Evolutionary conservation across 2,113 vertebrate genomes (phyloP).

Genomic region (Origma solitaria): DNA sequence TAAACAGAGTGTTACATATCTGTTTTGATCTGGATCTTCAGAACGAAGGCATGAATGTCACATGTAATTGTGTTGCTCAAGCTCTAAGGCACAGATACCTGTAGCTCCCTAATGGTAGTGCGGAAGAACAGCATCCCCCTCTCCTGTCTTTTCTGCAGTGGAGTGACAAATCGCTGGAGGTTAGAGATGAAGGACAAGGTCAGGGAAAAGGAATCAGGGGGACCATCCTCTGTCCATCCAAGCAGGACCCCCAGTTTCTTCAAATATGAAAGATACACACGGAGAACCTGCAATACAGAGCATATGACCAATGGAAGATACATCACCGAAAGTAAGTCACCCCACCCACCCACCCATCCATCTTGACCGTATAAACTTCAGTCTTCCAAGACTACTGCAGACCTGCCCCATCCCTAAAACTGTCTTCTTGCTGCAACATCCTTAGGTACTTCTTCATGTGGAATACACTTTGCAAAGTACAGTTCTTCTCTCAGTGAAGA

Average conservation of each 20-base stretch:
- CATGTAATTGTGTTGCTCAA: not conserved
- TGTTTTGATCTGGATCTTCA: not conserved
- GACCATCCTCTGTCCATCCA: conserved; percentile 52
- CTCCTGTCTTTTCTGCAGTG: conserved; percentile 66
- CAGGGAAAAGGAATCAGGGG: conserved; percentile 56
- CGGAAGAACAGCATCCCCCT: conserved; percentile 73
- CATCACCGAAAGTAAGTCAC: not conserved
- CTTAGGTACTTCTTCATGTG: not conserved
- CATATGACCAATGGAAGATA: not conserved
- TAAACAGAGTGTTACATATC: not conserved
- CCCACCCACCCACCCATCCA: not conserved
- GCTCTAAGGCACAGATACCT: conserved; percentile 68
- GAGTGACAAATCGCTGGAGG: conserved; percentile 72
- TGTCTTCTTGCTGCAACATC: not conserved
- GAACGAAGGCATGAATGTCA: not conserved
- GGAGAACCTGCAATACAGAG: conserved; percentile 68
- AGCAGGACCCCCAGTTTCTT: conserved; percentile 72
- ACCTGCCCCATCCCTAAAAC: fast-evolving
- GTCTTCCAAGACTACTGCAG: not conserved
- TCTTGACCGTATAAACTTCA: not conserved
- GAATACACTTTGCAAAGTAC: not conserved
- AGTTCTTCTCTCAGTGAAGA: not conserved
- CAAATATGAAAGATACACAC: conserved; percentile 76
- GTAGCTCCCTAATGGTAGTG: conserved; percentile 79
- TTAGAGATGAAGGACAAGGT: conserved; percentile 82